Evolutionary conservation across 2,113 vertebrate genomes (phyloP).

Genomic region (Dicaeum eximium): DNA sequence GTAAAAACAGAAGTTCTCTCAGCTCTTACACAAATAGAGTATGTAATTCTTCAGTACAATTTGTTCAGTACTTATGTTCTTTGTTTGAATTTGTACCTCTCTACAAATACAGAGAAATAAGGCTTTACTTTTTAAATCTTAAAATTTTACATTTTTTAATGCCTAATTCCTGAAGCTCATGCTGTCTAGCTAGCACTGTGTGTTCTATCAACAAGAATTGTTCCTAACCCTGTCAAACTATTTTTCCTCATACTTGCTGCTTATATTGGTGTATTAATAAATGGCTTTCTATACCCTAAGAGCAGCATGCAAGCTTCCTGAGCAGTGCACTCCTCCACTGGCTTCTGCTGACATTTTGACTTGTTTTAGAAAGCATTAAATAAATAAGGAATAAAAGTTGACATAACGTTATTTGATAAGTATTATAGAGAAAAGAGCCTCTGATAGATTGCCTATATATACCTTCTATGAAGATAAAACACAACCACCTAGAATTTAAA

Average conservation of each 20-base stretch:
- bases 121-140: not conserved
- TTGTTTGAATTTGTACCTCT: conserved; percentile 28
- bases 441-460: not conserved
- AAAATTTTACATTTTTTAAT: not conserved
- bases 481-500: not conserved
- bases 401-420: not conserved
- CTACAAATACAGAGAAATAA: conserved; percentile 29
- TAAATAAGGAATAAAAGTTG: conserved; percentile 12
- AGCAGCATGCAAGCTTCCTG: conserved; percentile 7
- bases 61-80: not conserved
- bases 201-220: conserved; percentile 21
- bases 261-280: conserved; percentile 58
- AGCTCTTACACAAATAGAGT: conserved; percentile 19
- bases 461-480: not conserved
- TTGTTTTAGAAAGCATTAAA: conserved; percentile 53
- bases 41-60: not conserved
- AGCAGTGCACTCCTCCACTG: conserved; percentile 33
- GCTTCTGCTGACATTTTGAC: conserved; percentile 59
- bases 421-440: not conserved
- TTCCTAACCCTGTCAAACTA: conserved; percentile 20
- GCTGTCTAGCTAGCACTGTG: conserved; percentile 46
- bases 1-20: not conserved
- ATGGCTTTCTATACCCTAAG: not conserved
- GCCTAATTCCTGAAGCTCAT: conserved; percentile 45
- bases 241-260: conserved; percentile 49